Conservation (phyloP, 2,797 vertebrate species). For the Crenuchus spilurus region DNA sequence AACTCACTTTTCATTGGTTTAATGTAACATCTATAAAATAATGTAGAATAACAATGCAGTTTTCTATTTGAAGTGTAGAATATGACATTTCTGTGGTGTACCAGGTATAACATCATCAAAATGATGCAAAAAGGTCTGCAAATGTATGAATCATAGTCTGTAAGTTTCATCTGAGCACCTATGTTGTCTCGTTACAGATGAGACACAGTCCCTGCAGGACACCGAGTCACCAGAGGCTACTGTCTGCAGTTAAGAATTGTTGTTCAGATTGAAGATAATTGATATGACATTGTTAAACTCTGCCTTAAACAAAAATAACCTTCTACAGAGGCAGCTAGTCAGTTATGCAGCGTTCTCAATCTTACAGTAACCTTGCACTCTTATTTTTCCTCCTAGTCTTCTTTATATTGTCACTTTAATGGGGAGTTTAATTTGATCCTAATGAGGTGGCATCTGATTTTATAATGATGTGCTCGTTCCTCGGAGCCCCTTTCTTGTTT, state of each 20-base stretch:
- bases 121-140: slow-evolving; percentile 1
- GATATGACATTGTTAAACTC: slow-evolving; percentile 1
- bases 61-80: neutral
- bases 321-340: neutral
- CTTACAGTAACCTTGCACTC: slow-evolving; percentile 7
- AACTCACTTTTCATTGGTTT: too few species aligned
- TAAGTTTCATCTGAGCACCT: neutral
- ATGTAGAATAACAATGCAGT: neutral
- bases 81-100: neutral
- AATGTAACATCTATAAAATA: too few species aligned
- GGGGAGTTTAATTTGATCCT: slow-evolving; percentile 39
- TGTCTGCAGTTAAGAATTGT: neutral
- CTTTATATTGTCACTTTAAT: slow-evolving; percentile 27
- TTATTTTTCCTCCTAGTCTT: slow-evolving; percentile 14
- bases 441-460: slow-evolving; percentile 50
- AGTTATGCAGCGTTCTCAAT: neutral
- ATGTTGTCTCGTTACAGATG: neutral
- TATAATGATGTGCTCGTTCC: slow-evolving; percentile 43
- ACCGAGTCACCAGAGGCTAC: neutral
- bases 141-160: neutral
- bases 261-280: slow-evolving; percentile 11
- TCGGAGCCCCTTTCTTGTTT: slow-evolving; percentile 27
- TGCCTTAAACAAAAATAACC: slow-evolving; percentile 25
- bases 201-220: neutral
- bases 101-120: neutral